A percentile compares a stretch with the other conserved stretches of the same genome.
These are phyloP conservation scores for Tiliacea aurago DNA, from an alignment of 2,888 invertebrate genomes.

Conservation along the genomic window DNA sequence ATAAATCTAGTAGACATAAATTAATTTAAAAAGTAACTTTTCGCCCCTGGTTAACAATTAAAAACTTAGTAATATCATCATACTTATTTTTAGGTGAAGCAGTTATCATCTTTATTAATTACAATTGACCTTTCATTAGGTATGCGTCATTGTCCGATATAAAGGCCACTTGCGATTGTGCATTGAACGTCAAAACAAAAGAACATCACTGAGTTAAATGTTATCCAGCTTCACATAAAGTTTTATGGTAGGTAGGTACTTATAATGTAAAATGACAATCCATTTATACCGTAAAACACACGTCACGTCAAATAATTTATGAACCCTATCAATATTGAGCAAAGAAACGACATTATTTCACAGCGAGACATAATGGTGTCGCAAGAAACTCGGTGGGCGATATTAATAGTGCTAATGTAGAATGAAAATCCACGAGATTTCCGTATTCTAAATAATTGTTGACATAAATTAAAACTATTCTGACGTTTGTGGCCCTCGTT, in stretches of 20 bases:
- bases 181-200: conserved; percentile 3
- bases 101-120: conserved; percentile 1
- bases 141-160: conserved; percentile 27
- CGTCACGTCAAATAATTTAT: conserved; percentile 34
- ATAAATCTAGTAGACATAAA: too few species aligned
- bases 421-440: conserved; percentile 75
- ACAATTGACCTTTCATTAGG: conserved; percentile 29
- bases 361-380: conserved; percentile 58
- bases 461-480: conserved; percentile 80
- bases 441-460: conserved; percentile 77
- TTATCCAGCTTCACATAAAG: neutral
- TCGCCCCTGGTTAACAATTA: neutral
- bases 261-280: conserved; percentile 15
- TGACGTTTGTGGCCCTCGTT: conserved; percentile 79
- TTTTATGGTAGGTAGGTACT: neutral
- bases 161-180: neutral
- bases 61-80: neutral
- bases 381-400: conserved; percentile 69
- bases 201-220: neutral
- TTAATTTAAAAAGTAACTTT: neutral
- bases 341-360: conserved; percentile 59
- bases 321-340: conserved; percentile 48
- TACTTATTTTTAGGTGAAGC: conserved; percentile 12
- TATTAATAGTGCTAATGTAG: conserved; percentile 72
- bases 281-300: conserved; percentile 21